These are phyloP conservation scores for Penaeus monodon DNA, from an alignment of 2,888 invertebrate species.

Conservation along the genomic window DNA sequence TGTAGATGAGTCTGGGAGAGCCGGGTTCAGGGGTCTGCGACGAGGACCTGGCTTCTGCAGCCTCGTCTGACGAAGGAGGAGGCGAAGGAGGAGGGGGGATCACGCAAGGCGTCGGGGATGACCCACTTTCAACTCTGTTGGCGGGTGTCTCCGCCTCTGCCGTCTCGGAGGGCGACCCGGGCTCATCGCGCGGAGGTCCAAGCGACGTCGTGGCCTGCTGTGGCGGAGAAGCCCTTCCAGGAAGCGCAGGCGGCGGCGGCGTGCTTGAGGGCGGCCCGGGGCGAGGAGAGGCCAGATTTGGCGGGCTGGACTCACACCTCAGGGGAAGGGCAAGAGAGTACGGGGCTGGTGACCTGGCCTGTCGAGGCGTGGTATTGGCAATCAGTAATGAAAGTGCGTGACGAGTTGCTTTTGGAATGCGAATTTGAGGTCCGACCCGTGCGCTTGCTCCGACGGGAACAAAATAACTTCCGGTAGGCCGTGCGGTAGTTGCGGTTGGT, in stretches of 20 bases:
- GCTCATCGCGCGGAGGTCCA: background rate
- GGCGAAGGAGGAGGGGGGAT: no score
- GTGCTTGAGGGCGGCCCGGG: background rate
- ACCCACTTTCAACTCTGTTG: background rate
- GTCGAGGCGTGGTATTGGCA: slow-evolving; percentile 64
- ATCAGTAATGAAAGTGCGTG: slow-evolving; percentile 64
- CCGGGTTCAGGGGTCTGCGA: no score
- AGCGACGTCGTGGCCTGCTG: background rate
- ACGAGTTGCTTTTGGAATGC: slow-evolving; percentile 58
- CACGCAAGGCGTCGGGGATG: background rate
- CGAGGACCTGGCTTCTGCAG: no score
- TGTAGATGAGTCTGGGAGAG: no score
- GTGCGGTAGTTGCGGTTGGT: slow-evolving; percentile 84
- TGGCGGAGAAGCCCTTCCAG: background rate
- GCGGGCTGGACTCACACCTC: slow-evolving; percentile 22
- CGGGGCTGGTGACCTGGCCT: slow-evolving; percentile 52
- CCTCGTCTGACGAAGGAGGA: no score
- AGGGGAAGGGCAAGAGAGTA: slow-evolving; percentile 33
- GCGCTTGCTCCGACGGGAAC: slow-evolving; percentile 33
- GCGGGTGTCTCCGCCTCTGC: background rate
- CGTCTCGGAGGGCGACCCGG: background rate
- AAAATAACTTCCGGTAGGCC: slow-evolving; percentile 61
- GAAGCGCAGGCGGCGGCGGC: background rate
- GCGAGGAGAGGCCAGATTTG: background rate
- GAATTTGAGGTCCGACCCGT: slow-evolving; percentile 46